Conservation (phyloP, 2,113 vertebrate species). For the Thamnaconus septentrionalis region DNA sequence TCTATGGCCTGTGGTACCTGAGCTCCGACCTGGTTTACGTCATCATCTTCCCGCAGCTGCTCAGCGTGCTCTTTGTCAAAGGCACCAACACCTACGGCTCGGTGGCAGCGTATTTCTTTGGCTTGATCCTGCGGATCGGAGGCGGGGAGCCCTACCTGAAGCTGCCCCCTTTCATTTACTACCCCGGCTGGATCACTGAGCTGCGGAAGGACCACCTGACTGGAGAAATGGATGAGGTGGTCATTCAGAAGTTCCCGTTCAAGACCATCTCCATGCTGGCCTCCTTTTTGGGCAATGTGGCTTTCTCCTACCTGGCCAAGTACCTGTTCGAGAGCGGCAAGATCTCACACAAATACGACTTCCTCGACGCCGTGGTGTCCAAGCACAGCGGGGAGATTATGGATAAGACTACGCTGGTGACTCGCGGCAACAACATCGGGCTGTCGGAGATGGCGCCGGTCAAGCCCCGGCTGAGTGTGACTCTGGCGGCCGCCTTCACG, state of each 20-base stretch:
- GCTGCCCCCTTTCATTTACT: slow-evolving; percentile 92
- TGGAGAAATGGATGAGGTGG: slow-evolving; percentile 73
- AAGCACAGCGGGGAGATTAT: slow-evolving; percentile 94
- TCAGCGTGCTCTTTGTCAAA: slow-evolving; percentile 93
- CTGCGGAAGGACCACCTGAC: slow-evolving; percentile 60
- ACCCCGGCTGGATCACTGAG: slow-evolving; percentile 82
- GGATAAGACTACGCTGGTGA: slow-evolving; percentile 96
- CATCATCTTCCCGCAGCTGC: slow-evolving; percentile 96
- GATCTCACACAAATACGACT: slow-evolving; percentile 91
- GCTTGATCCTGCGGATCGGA: slow-evolving; percentile 88
- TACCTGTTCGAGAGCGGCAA: slow-evolving; percentile 96
- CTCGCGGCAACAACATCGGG: slow-evolving; percentile 90
- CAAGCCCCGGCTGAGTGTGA: slow-evolving; percentile 88
- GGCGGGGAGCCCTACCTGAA: slow-evolving; percentile 93
- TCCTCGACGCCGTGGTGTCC: slow-evolving; percentile 92
- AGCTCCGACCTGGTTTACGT: slow-evolving; percentile 98
- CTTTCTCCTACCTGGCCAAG: slow-evolving; percentile 89
- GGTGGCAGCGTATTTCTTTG: slow-evolving; percentile 88
- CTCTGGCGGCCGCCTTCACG: slow-evolving; percentile 87
- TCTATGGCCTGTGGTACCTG: slow-evolving; percentile 98
- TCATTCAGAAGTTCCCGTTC: slow-evolving; percentile 92
- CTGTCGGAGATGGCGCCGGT: slow-evolving; percentile 90
- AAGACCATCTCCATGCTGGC: slow-evolving; percentile 92
- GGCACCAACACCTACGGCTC: slow-evolving; percentile 97
- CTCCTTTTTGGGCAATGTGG: slow-evolving; percentile 88